Percentiles rank a stretch among this genome's conserved stretches.
phyloP scores from a whole-genome alignment of 2,797 vertebrate genomes.

The Threskiornis aethiopicus region DNA sequence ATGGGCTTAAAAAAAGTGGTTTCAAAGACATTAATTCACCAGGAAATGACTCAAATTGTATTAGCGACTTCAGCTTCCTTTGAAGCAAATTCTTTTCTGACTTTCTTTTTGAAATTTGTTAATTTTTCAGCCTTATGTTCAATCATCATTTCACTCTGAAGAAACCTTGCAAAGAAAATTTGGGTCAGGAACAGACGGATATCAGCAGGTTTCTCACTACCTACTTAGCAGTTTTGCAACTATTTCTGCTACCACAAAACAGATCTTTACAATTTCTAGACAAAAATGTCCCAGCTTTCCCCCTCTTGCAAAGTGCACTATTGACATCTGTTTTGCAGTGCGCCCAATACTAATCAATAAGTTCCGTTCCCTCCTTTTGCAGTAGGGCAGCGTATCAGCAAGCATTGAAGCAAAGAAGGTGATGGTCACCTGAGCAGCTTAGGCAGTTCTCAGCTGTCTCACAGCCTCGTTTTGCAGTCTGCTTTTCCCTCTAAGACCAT shows the following conservation, averaged over 20 bases:
- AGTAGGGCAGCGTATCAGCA: neutral
- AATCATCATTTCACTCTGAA: neutral
- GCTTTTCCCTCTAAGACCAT: neutral
- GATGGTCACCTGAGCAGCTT: neutral
- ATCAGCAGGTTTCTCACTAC: neutral
- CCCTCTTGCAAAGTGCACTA: neutral
- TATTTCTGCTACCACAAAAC: neutral
- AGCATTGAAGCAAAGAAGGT: neutral
- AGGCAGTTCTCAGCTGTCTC: neutral
- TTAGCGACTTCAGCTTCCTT: neutral
- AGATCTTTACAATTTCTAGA: neutral
- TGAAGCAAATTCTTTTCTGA: neutral
- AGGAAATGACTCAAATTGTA: neutral
- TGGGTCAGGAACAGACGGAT: neutral
- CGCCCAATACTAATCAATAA: neutral
- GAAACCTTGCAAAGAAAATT: neutral
- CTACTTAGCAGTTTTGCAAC: neutral
- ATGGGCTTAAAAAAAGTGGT: neutral
- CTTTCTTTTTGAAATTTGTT: neutral
- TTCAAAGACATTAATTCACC: neutral
- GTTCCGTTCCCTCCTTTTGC: neutral
- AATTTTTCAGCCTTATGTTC: neutral
- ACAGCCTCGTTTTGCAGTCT: neutral
- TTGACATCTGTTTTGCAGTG: neutral
- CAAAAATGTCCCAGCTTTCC: neutral